Evolutionary conservation across 2,113 vertebrate species (phyloP).

Genomic region (Anarhynchus alexandrinus): DNA sequence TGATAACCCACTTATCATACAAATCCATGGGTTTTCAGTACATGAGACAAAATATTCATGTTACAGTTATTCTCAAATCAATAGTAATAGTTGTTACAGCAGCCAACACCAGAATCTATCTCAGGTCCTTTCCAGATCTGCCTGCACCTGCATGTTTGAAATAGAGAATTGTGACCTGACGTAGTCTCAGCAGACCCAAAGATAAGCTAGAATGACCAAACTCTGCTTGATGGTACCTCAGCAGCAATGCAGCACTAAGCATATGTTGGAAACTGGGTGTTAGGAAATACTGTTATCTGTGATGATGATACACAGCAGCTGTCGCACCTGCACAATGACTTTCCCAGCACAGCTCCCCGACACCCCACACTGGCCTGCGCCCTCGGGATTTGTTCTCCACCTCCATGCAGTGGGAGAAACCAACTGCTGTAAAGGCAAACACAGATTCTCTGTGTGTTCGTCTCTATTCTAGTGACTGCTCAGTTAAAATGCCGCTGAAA

Average conservation of each 20-base stretch:
- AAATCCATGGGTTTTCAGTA: neutral
- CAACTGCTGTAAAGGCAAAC: neutral
- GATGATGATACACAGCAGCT: neutral
- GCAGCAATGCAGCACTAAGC: neutral
- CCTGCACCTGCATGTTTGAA: neutral
- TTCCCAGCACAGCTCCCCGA: neutral
- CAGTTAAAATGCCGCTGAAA: neutral
- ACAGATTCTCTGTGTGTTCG: neutral
- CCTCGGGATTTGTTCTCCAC: neutral
- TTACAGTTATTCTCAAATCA: neutral
- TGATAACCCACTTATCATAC: neutral
- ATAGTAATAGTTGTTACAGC: neutral
- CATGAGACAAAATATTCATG: neutral
- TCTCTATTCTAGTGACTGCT: neutral
- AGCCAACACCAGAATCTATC: neutral
- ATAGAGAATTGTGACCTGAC: neutral
- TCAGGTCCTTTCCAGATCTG: neutral
- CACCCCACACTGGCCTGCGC: neutral
- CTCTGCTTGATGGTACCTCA: neutral
- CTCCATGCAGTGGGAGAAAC: neutral
- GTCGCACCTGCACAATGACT: neutral
- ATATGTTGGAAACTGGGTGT: neutral
- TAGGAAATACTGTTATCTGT: neutral
- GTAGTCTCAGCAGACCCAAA: neutral
- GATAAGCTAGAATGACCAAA: neutral